These are phyloP conservation scores for Campaea margaritaria DNA, from an alignment of 2,888 invertebrate species.

Conservation along the genomic window DNA sequence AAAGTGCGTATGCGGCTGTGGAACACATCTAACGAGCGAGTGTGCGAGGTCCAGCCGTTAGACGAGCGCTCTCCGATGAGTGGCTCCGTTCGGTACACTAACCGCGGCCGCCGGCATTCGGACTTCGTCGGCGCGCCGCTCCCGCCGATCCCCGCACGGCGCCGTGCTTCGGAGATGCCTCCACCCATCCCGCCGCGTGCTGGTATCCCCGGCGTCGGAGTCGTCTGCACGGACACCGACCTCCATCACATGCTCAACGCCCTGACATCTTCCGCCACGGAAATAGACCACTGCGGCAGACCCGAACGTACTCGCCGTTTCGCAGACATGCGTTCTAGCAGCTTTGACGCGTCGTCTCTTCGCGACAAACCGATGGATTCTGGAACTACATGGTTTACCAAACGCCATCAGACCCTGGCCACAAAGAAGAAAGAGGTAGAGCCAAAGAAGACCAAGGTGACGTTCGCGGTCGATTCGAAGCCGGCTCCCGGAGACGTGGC, in stretches of 20 bases:
- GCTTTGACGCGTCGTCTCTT: conserved; percentile 92
- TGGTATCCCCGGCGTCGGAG: conserved; percentile 89
- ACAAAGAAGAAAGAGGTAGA: conserved; percentile 85
- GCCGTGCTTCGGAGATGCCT: conserved; percentile 91
- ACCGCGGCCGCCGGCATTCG: conserved; percentile 88
- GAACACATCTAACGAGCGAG: conserved; percentile 92
- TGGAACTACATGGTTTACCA: conserved; percentile 91
- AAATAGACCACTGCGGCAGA: conserved; percentile 89
- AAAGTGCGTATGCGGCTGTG: conserved; percentile 94
- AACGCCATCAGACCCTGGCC: conserved; percentile 91
- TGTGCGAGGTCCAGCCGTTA: conserved; percentile 93
- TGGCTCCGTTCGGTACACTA: conserved; percentile 86
- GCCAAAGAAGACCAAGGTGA: conserved; percentile 81
- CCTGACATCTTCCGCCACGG: conserved; percentile 92
- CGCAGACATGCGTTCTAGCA: conserved; percentile 91
- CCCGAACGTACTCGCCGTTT: conserved; percentile 85
- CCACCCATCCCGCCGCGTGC: conserved; percentile 75
- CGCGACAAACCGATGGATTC: conserved; percentile 75
- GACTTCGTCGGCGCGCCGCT: conserved; percentile 88
- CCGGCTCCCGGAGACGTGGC: conserved; percentile 84
- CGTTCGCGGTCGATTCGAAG: conserved; percentile 87
- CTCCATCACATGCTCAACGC: conserved; percentile 91
- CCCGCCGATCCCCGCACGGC: conserved; percentile 86
- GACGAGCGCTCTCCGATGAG: conserved; percentile 87
- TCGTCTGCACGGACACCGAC: conserved; percentile 93